Evolutionary conservation across 2,113 vertebrate species (phyloP), one percentile per base, ranked within the genome.

Genomic region (Sterna hirundo): DNA sequence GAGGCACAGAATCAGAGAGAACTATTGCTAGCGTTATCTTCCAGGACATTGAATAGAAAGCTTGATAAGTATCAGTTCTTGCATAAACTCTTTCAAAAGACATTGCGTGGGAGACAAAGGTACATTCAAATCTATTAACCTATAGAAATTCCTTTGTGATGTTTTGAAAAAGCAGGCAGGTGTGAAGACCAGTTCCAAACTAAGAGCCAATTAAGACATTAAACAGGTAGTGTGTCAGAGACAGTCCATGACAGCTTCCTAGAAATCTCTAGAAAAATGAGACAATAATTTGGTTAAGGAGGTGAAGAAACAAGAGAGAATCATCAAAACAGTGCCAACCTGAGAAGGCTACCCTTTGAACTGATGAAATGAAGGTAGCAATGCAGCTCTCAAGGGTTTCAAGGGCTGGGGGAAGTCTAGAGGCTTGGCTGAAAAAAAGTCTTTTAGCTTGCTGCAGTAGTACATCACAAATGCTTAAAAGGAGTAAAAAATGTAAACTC

Each of bases 1-100:
- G 40, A 94, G 88, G 49, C 12, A 29, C 32, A 57, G 55, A 92
- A 55, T 52, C 23, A 44, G 70, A 60, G 38, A 55, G 13, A 68
- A 23, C 7, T 68, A 36, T 44, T 30, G 3, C 38, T 74, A 25
- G 15, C 26, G 29, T 83, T 92, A 23, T 46, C 86, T 88, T 90
- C 80, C 70, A 71, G 27, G 42, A 49, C 38, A 36, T 3, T 25
- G 22, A 91, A 74, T 30, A 74, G 58, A 88, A 58, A 91, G 26
- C 66, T 76, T 79, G 65, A 60, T 82, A 94, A 90, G 42, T 54
- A 87, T 82, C n/a, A 46, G 23, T 62, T 78, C 64, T 75, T 91
- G 64, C 58, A 86, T 51, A 77, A 90, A 80, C 32, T 86, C 36
- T 69, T 86, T 54, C 64, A 88, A 71, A 36, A 77, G 30, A 9